Base-by-base conservation (phyloP, 1,140 invertebrate genomes). In the Bathynomus jamesi region DNA sequence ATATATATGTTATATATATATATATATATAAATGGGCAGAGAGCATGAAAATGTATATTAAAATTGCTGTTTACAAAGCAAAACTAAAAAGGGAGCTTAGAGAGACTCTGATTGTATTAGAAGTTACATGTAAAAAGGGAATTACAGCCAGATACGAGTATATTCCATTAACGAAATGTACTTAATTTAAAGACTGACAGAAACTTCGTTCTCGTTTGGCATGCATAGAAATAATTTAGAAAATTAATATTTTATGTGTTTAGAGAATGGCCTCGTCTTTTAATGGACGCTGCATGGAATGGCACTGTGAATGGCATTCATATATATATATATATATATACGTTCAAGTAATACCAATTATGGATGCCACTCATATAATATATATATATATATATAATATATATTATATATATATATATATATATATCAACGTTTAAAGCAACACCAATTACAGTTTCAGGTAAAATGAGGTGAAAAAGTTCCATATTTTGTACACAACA, bases 321-420 rank as follows among this genome's bases (percentile, higher is more conserved):
- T 40, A 40, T 40, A 40, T 40, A 40, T 40, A 40, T 40, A 40
- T 40, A 40, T 40, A 40, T 40, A 40, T 40, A 40, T 40, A 40
- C 17, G 17, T 40, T 8, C 17, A 40, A 8, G 17, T 40, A 40
- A 8, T 40, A 40, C 17, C 7, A 8, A 40, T 40, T 40, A 40
- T 40, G 17, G 7, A 40, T 40, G 17, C 17, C 7, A 60, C 65
- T 29, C 31, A 64, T 68, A 53, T 2, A 2, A 64, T 28, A 70
- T 64, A 64, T 64, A 64, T 64, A 64, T 64, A 64, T 64, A 64
- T 64, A 64, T 63, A 27, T 64, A 27, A 10, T 10, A 28, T 28
- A 28, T 10, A 28, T 10, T 53, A 53, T 53, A 53, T 53, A 53
- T 53, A 53, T 53, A 53, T 53, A 53, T 53, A 53, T 53, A 53